Evolutionary conservation across 2,797 vertebrate species (phyloP), one percentile per base, ranked within the genome.

Genomic region (Semaprochilodus insignis): DNA sequence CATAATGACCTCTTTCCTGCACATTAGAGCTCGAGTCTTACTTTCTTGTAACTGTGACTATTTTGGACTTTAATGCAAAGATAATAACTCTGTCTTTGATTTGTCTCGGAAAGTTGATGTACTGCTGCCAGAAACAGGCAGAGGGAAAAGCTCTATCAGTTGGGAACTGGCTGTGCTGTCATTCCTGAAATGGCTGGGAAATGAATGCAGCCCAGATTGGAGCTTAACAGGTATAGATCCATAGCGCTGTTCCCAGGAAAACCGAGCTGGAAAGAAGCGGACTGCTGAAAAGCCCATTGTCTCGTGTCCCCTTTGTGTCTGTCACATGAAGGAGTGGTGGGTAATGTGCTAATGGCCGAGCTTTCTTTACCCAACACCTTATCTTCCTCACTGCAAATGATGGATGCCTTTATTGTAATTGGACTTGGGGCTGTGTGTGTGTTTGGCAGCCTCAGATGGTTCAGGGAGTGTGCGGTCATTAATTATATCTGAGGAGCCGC

Each of bases 371-470:
- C 34, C 54, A 69, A 70, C 54, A 51, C 13, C 44, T 54, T 40
- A 60, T 77, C 44, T 54, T 71, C 27, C 27, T 71, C 55, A 63
- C n/a, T 27, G 40, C 31, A 44, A 70, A 34, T 82, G 80, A 82
- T 52, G 74, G 74, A 82, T 82, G 81, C 19, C 62, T 69, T 63
- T 75, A 51, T 69, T 76, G 63, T 54, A 77, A 82, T 77, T 78
- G 36, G n/a, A 62, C 5, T 34, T 67, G 1, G 16, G 67, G 67
- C 10, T 67, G 62, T 81, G 62, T 75, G 54, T 70, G 73, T 81
- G 63, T 81, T 11, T 52, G 52, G 52, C 52, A 51, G 72, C 25
- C 25, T 65, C 63, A 69, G 73, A 70, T 34, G 65, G 73, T 81
- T 70, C 73, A 76, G 73, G 23, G 54, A 81, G 73, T 81, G 63